phyloP scores from a whole-genome alignment of 2,888 invertebrate species.

The Temnothorax rugatulus region DNA sequence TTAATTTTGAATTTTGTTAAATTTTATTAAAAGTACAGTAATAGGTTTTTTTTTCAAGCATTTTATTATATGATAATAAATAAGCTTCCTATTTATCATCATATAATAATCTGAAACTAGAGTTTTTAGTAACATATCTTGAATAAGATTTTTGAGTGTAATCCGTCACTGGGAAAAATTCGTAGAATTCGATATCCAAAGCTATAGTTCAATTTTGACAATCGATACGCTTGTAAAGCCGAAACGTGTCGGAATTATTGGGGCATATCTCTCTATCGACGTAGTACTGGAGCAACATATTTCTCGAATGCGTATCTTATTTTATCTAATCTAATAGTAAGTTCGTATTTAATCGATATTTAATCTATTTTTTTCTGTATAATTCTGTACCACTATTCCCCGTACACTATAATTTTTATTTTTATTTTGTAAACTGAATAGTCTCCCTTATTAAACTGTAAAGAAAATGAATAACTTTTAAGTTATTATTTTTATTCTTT shows the following conservation, averaged over 20 bases:
- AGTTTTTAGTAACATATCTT: neutral
- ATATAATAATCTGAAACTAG: neutral
- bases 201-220: slow-evolving; percentile 14
- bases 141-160: neutral
- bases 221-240: slow-evolving; percentile 3
- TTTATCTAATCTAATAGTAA: neutral
- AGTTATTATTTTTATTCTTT: slow-evolving; percentile 3
- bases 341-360: neutral
- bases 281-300: slow-evolving; percentile 47
- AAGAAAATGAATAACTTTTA: neutral
- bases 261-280: slow-evolving; percentile 28
- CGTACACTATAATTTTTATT: neutral
- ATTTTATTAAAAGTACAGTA: neutral
- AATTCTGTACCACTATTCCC: neutral
- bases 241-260: neutral
- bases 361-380: slow-evolving; percentile 2
- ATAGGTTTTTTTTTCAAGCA: neutral
- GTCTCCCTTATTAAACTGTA: neutral
- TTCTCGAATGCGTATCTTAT: slow-evolving; percentile 31
- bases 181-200: neutral
- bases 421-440: neutral
- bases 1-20: neutral
- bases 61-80: neutral
- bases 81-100: neutral
- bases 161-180: slow-evolving; percentile 16